Evolutionary conservation across 2,888 invertebrate species (phyloP).

Genomic region (Ectobius pallidus): DNA sequence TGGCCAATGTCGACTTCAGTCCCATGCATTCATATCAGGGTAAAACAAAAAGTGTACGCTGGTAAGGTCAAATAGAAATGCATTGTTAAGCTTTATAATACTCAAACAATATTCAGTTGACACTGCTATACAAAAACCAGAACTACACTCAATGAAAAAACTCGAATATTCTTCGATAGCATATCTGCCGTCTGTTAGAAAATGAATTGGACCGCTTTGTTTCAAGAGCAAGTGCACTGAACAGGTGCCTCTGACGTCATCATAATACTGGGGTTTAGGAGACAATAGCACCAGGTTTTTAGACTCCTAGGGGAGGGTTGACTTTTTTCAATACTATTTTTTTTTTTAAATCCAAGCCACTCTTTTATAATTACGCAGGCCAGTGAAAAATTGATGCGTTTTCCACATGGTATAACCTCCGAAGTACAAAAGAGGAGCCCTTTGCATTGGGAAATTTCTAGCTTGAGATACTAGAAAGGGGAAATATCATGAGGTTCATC

Average conservation of each 20-base stretch:
- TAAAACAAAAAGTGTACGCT: no score
- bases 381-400: not conserved
- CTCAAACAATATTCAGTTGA: no score
- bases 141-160: no score
- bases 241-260: not conserved
- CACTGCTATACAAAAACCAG: no score
- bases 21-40: no score
- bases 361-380: not conserved
- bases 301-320: not conserved
- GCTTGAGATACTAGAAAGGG: not conserved
- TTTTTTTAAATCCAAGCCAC: no score
- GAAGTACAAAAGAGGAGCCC: not conserved
- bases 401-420: not conserved
- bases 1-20: no score
- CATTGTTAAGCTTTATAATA: no score
- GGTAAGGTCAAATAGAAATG: no score
- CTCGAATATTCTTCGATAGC: not conserved
- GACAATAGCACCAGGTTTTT: not conserved
- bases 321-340: no score
- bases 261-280: not conserved
- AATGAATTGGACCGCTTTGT: not conserved
- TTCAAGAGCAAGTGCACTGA: not conserved
- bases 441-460: not conserved
- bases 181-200: not conserved
- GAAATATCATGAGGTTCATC: not conserved